Evolutionary conservation across 2,113 vertebrate genomes (phyloP).

Genomic region (Scortum barcoo): DNA sequence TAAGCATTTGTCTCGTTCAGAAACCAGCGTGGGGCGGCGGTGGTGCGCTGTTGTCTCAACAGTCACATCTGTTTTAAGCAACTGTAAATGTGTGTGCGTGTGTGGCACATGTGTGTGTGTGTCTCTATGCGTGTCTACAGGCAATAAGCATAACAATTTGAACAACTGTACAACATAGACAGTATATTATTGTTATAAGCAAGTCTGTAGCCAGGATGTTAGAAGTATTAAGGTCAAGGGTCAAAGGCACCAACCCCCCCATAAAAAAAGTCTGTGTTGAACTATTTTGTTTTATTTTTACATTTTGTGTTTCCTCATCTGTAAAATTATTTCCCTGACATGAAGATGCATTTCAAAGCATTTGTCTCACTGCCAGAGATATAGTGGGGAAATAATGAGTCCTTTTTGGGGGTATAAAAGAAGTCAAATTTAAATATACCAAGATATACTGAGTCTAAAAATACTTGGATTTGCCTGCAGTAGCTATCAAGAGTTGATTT

Average conservation of each 20-base stretch:
- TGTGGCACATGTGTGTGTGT: neutral
- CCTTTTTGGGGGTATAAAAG: neutral
- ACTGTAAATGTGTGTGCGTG: constrained; percentile 28
- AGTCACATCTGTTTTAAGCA: constrained; percentile 73
- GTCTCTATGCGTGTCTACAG: neutral
- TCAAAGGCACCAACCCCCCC: neutral
- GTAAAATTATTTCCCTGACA: neutral
- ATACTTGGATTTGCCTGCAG: too few species aligned
- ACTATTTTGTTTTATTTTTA: neutral
- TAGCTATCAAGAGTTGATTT: neutral
- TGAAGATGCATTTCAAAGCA: neutral
- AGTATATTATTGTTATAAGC: neutral
- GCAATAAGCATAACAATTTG: constrained; percentile 11
- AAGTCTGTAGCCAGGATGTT: neutral
- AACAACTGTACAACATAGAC: neutral
- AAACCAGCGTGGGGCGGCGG: constrained; percentile 59
- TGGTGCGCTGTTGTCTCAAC: constrained; percentile 59
- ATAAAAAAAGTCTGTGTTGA: neutral
- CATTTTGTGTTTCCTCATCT: neutral
- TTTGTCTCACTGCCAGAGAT: neutral
- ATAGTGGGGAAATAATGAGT: too few species aligned
- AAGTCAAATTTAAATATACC: neutral
- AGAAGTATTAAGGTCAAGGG: neutral
- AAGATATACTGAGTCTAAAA: neutral
- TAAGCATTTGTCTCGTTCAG: constrained; percentile 73